Evolutionary conservation across 2,113 vertebrate species (phyloP), one percentile per base, ranked within the genome.

Genomic region (Calidris pugnax): DNA sequence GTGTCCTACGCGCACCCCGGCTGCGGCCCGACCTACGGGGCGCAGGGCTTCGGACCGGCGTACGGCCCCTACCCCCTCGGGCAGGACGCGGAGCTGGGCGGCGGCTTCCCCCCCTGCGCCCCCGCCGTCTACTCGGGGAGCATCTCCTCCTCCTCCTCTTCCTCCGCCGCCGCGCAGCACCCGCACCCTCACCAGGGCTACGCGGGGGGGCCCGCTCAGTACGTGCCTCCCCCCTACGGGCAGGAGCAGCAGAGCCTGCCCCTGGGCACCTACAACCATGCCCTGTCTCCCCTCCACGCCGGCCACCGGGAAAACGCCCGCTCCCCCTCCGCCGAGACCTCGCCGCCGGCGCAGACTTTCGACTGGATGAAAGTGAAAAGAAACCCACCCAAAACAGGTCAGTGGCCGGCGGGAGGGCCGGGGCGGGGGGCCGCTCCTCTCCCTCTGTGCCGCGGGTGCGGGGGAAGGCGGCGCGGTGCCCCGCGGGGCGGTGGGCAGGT

Each of bases 331-430:
- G 97, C 98, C 22, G 99, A 99, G 78, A 98, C 98, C 19, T 98
- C 98, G 30, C 97, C 99, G 68, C 98, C 98, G 66, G 98, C 99
- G 18, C 99, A 99, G 95, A 99, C 99, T 66, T 99, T 99, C 97
- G 99, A 99, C 98, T 99, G 99, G 99, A 99, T 99, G 99, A 99
- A 99, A 98, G 99, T 99, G 48, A 99, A 99, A 97, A 98, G 99
- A 97, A 99, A 99, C 62, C 99, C 99, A 78, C 99, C 99, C 59
- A 99, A 99, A 98, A 99, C 99, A 99, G 99, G 99, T 99, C 95
- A 98, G 98, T 98, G 91, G 87, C 50, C n/a, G 56, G 73, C 55
- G 63, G 56, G 71, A 50, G 68, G 63, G 53, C n/a, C 16, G 14
- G 18, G 50, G 10, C 27, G 18, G 63, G 63, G 55, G 35, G 35